Base-by-base conservation (phyloP, 2,797 vertebrate species). In the Sebastes itinus region DNA sequence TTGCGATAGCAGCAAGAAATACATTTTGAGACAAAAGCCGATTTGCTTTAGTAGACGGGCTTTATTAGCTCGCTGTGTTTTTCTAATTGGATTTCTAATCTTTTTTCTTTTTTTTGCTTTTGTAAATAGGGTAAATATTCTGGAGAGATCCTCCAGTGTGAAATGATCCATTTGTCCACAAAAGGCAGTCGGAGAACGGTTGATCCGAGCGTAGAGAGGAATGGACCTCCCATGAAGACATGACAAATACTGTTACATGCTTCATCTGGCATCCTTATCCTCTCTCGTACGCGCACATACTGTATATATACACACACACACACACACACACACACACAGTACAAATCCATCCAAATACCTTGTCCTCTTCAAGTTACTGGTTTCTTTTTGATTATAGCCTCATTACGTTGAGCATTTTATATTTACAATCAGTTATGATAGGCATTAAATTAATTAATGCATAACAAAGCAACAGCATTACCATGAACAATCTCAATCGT, bases 221-320 rank as follows among this genome's bases (percentile, higher is more conserved):
- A 86, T 70, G 83, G 90, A 90, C 90, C 88, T 88, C 92, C 91
- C 78, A 74, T 67, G 86, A 89, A 86, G 90, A 92, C 88, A 84
- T 93, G 91, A 92, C 92, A 93, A 93, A 93, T 92, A 89, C 78
- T 90, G 90, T 94, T 91, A 91, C 89, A 91, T 88, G 92, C 90
- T 90, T 90, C 92, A 90, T 91, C 87, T 83, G 61, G 64, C 83
- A 66, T 11, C 60, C 71, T 85, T 59, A 85, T 87, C 76, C 78
- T 60, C 78, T 69, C 28, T 63, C 62, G 6, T 42, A 66, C 20
- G 52, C 67, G 25, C 49, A 58, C 66, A 69, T 22, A 14, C 33
- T 46, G 42, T 16, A 52, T n/a, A 8, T 38, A 42, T 6, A 42
- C 32, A 35, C 32, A 72, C 27, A 80, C 58, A 59, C 27, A 32